phyloP scores from a whole-genome alignment of 2,888 invertebrate species.

The Druceiella hillmani region DNA sequence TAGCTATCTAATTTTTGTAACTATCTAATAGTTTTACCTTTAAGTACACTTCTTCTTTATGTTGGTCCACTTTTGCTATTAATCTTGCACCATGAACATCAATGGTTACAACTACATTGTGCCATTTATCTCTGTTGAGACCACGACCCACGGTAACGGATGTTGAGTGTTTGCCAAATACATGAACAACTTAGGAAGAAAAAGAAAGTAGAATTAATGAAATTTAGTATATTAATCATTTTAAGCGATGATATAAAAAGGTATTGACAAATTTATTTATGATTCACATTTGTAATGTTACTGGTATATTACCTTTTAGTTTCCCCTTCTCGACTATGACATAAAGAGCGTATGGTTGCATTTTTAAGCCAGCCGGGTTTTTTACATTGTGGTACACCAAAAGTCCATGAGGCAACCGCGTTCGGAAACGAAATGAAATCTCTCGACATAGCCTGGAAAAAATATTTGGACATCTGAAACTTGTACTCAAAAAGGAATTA shows the following conservation, averaged over 20 bases:
- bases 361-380: slow-evolving; percentile 69
- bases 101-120: slow-evolving; percentile 79
- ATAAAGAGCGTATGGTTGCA: slow-evolving; percentile 86
- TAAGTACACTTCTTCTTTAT: slow-evolving; percentile 74
- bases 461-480: too few species aligned
- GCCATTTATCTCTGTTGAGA: slow-evolving; percentile 86
- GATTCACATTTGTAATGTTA: too few species aligned
- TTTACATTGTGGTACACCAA: slow-evolving; percentile 88
- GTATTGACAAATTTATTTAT: too few species aligned
- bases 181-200: slow-evolving; percentile 79
- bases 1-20: slow-evolving; percentile 16
- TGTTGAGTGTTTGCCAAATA: slow-evolving; percentile 83
- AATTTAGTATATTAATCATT: background rate
- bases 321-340: slow-evolving; percentile 90
- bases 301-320: slow-evolving; percentile 65
- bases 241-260: too few species aligned
- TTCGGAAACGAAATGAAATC: slow-evolving; percentile 85
- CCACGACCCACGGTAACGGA: slow-evolving; percentile 81
- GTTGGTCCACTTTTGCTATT: slow-evolving; percentile 80
- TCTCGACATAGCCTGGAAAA: slow-evolving; percentile 72
- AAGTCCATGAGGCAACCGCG: slow-evolving; percentile 80
- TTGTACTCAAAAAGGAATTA: slow-evolving; percentile 14
- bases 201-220: slow-evolving; percentile 13
- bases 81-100: slow-evolving; percentile 82
- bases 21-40: slow-evolving; percentile 37